Conservation (phyloP, 2,797 vertebrate genomes). For the Chelidonichthys spinosus region DNA sequence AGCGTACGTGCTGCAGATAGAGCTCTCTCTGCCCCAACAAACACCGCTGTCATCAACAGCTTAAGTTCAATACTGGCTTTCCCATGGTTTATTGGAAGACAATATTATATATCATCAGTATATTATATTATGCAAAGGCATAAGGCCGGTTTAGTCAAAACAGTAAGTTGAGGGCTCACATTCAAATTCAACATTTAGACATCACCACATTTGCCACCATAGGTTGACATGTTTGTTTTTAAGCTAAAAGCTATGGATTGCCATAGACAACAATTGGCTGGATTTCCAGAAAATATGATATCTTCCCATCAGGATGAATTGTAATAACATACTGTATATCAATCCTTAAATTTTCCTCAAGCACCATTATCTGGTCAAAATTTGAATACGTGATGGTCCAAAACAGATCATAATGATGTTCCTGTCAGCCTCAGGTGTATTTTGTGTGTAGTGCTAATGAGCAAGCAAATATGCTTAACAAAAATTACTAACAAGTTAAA, state of each 20-base stretch:
- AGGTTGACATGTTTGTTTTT: neutral
- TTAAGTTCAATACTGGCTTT: constrained; percentile 1
- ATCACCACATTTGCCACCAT: neutral
- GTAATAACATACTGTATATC: neutral
- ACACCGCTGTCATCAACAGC: neutral
- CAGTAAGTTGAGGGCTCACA: neutral
- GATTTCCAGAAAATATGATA: neutral
- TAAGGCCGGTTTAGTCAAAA: neutral
- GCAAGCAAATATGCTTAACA: neutral
- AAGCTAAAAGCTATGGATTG: neutral
- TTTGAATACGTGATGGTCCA: neutral
- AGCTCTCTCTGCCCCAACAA: constrained; percentile 21
- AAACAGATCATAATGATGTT: neutral
- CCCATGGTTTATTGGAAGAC: neutral
- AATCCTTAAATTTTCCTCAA: no score
- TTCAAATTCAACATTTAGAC: neutral
- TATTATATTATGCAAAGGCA: neutral
- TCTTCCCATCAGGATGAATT: neutral
- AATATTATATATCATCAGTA: neutral
- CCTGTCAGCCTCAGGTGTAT: neutral
- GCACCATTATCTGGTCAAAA: no score
- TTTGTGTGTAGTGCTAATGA: neutral
- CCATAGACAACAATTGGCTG: neutral
- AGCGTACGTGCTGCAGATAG: constrained; percentile 33
- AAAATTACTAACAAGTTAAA: neutral